phyloP scores from a whole-genome alignment of 2,113 vertebrate genomes.

The Paramisgurnus dabryanus region DNA sequence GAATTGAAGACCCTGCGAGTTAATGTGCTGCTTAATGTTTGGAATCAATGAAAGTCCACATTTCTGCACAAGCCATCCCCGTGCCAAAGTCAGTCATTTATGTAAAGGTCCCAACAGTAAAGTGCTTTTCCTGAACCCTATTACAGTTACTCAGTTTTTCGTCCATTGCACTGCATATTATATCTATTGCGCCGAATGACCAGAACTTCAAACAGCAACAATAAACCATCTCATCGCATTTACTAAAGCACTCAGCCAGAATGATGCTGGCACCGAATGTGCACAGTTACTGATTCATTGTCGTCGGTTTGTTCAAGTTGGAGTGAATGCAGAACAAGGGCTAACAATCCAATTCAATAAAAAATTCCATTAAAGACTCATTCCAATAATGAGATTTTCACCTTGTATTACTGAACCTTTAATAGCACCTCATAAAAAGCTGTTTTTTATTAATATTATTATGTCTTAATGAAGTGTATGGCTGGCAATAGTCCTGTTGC shows the following conservation, averaged over 20 bases:
- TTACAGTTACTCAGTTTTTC: background rate
- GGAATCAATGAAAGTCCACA: too few species aligned
- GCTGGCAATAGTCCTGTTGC: background rate
- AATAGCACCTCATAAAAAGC: background rate
- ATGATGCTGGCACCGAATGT: background rate
- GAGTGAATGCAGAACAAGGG: background rate
- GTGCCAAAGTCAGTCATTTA: too few species aligned
- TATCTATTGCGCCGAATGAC: too few species aligned
- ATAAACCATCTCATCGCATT: background rate
- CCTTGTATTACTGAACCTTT: background rate
- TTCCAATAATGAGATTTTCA: background rate
- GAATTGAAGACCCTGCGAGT: too few species aligned
- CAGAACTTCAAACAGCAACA: background rate
- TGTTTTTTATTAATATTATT: background rate
- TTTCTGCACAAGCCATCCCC: too few species aligned
- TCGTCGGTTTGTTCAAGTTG: background rate
- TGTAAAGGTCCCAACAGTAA: background rate
- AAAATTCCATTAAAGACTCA: background rate
- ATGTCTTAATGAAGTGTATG: slow-evolving; percentile 8
- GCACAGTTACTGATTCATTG: background rate
- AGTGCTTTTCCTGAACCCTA: background rate
- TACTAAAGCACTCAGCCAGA: background rate
- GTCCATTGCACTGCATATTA: background rate
- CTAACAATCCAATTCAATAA: background rate
- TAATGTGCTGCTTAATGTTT: too few species aligned